Conservation (phyloP, 2,113 vertebrate genomes). For the Zosterops japonicus region DNA sequence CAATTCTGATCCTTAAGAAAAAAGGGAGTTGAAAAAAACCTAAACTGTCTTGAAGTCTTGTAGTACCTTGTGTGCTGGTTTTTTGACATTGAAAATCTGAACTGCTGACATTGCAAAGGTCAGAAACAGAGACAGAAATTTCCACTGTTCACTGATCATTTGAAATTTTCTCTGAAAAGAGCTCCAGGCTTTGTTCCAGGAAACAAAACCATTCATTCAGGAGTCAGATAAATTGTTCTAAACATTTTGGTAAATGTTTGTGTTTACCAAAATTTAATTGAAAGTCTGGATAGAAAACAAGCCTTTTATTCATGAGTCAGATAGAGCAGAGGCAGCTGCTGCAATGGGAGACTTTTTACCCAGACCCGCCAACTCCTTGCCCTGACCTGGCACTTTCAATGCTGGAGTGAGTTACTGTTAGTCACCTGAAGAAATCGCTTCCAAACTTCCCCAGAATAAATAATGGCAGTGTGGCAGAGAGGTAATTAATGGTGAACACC, state of each 20-base stretch:
- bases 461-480: accelerated
- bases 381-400: neutral
- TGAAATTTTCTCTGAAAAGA: slow-evolving; percentile 34
- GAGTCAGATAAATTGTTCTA: slow-evolving; percentile 25
- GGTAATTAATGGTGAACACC: neutral
- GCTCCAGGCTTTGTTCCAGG: neutral
- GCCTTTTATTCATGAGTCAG: neutral
- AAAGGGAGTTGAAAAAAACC: accelerated
- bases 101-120: slow-evolving; percentile 9
- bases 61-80: neutral
- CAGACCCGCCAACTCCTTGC: neutral
- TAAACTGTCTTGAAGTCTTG: neutral
- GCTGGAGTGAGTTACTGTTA: neutral
- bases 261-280: slow-evolving; percentile 43
- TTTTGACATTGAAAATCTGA: neutral
- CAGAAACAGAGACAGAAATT: slow-evolving; percentile 44
- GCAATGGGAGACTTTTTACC: neutral
- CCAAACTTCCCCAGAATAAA: neutral
- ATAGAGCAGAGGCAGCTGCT: slow-evolving; percentile 11
- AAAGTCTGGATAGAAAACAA: slow-evolving; percentile 4
- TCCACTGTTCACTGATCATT: neutral
- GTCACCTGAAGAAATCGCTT: neutral
- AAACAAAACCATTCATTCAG: slow-evolving; percentile 13
- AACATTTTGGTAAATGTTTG: slow-evolving; percentile 15
- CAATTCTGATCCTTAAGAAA: neutral